phyloP scores from a whole-genome alignment of 2,113 vertebrate genomes.

The Nestor notabilis region DNA sequence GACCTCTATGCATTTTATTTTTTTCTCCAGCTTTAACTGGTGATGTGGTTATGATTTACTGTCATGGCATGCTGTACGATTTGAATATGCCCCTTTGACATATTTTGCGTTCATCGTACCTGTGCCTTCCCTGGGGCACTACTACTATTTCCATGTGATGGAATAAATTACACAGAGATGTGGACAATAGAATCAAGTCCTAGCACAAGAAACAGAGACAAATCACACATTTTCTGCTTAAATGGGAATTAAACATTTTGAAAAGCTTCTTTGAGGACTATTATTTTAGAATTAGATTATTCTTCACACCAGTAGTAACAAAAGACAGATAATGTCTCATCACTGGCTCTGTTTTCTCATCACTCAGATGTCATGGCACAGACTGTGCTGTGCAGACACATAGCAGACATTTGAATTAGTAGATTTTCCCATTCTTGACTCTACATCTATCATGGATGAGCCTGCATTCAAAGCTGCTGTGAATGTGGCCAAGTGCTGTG shows the following conservation, averaged over 20 bases:
- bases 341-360: neutral
- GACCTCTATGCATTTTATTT: neutral
- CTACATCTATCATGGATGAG: accelerated
- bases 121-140: neutral
- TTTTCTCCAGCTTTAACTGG: neutral
- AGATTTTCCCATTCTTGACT: neutral
- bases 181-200: neutral
- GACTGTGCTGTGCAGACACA: neutral
- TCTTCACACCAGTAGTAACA: neutral
- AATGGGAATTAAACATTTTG: neutral
- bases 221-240: neutral
- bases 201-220: neutral
- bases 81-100: neutral
- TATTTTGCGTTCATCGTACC: neutral
- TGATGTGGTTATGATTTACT: neutral
- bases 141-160: neutral
- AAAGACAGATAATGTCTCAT: neutral
- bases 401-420: neutral
- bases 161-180: neutral
- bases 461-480: neutral
- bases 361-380: neutral
- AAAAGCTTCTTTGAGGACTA: neutral
- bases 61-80: neutral
- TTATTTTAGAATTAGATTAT: neutral
- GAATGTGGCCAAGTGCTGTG: neutral